Base-by-base conservation (phyloP, 1,140 invertebrate species). In the Catajapyx aquilonaris region DNA sequence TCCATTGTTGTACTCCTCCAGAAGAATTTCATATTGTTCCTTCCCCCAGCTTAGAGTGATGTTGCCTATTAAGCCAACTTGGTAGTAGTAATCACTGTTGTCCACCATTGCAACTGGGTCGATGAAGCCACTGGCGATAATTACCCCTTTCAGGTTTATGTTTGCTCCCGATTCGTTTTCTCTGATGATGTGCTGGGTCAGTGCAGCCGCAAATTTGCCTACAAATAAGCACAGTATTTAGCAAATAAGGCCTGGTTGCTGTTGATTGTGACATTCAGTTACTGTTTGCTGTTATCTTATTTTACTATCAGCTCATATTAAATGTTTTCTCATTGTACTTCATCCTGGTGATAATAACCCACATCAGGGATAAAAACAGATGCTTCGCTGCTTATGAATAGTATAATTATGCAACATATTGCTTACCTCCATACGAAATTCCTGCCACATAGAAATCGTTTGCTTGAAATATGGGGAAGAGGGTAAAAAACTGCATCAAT, bases 51-150 rank as follows among this genome's bases (percentile, higher is more conserved):
- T 57, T 21, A 34, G 52, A 45, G 2, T 54, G 17, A 37, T 44
- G 20, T 54, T 51, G 44, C 66, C 64, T 4, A 66, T 37, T 15
- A 65, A 42, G 3, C 64, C 65, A 35, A 65, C 46, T 20, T 52
- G 52, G 45, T 55, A 65, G 32, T 67, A 53, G 38, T 59, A 62
- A 17, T 57, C 51, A 10, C 60, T 60, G 48, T 64, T 65, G 35
- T 58, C 51, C 4, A 57, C 47, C 60, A 61, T 60, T 9, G 44
- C 48, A 10, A 54, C 49, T 5, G 63, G 62, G 44, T 65, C 64
- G 40, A 51, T 56, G 2, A 65, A 51, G 5, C 64, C 64, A 48
- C 65, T 60, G 5, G 63, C 64, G 37, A 68, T 65, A 3, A 60
- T 59, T 32, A 66, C 51, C 13, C 64, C 63, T 43, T 44, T 41